A percentile compares a stretch with the other conserved stretches of the same genome.
These are phyloP conservation scores for Tiaroga cobitis DNA, from an alignment of 2,797 vertebrate genomes.

Conservation along the genomic window DNA sequence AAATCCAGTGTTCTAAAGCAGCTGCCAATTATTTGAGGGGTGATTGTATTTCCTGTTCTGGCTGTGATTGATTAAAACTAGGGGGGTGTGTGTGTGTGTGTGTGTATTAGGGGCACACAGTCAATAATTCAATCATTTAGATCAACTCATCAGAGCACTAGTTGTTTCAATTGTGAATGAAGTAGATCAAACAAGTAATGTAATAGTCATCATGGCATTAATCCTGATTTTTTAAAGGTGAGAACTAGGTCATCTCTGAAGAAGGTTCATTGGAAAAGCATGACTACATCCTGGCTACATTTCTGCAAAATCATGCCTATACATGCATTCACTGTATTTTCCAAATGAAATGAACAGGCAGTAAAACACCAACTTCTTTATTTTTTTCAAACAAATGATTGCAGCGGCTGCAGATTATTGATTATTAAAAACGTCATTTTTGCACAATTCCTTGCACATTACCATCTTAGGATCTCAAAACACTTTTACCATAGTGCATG, in stretches of 20 bases:
- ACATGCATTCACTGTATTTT: not conserved
- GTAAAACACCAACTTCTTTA: not conserved
- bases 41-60: slow-evolving; percentile 70
- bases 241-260: not conserved
- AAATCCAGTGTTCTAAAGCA: slow-evolving; percentile 78
- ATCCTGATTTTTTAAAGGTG: not conserved
- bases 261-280: not conserved
- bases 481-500: not conserved
- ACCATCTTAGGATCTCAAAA: not conserved
- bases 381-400: not conserved
- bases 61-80: slow-evolving; percentile 78
- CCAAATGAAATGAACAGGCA: too few relatives aligned
- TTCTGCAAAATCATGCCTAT: not conserved
- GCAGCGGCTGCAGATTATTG: not conserved
- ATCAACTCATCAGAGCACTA: slow-evolving; percentile 66
- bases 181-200: slow-evolving; percentile 63
- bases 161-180: slow-evolving; percentile 69
- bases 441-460: not conserved
- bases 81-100: slow-evolving; percentile 43
- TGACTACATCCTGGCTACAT: not conserved
- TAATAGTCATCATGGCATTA: slow-evolving; percentile 18
- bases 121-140: slow-evolving; percentile 69
- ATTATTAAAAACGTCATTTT: not conserved
- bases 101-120: slow-evolving; percentile 58
- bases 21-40: slow-evolving; percentile 79